phyloP scores from a whole-genome alignment of 2,797 vertebrate genomes.

The Eurystomus glaucurus region DNA sequence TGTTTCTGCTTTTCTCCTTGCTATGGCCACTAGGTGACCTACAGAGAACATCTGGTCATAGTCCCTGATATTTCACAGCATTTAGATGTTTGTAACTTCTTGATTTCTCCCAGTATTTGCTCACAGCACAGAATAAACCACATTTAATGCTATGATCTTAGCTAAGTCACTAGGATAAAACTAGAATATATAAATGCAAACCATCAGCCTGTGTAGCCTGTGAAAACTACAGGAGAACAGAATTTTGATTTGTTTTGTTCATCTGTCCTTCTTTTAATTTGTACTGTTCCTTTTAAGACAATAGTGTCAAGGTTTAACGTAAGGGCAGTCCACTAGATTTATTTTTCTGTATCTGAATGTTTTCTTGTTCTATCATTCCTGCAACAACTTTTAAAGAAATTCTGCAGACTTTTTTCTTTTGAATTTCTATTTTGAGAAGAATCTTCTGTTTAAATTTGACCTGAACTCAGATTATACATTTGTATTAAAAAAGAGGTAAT shows the following conservation, averaged over 20 bases:
- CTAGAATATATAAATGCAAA: background rate
- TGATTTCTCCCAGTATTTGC: background rate
- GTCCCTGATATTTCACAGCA: background rate
- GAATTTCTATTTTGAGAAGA: background rate
- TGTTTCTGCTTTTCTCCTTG: background rate
- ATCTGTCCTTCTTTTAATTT: background rate
- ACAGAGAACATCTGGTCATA: background rate
- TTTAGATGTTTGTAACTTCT: background rate
- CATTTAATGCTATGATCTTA: background rate
- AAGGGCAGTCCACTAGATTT: too few species aligned
- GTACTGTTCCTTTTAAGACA: background rate
- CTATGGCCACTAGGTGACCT: background rate
- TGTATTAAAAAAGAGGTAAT: background rate
- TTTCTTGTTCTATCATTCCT: background rate
- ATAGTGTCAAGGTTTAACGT: too few species aligned
- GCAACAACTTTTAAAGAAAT: background rate
- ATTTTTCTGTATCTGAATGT: background rate
- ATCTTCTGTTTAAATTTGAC: background rate
- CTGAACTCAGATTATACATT: background rate
- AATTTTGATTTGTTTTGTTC: background rate
- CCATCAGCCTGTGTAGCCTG: background rate
- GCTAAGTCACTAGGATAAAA: background rate
- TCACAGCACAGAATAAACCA: background rate
- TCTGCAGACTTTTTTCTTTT: background rate
- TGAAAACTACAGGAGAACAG: background rate